phyloP scores from a whole-genome alignment of 2,888 invertebrate genomes.

The Brachyptera risi region DNA sequence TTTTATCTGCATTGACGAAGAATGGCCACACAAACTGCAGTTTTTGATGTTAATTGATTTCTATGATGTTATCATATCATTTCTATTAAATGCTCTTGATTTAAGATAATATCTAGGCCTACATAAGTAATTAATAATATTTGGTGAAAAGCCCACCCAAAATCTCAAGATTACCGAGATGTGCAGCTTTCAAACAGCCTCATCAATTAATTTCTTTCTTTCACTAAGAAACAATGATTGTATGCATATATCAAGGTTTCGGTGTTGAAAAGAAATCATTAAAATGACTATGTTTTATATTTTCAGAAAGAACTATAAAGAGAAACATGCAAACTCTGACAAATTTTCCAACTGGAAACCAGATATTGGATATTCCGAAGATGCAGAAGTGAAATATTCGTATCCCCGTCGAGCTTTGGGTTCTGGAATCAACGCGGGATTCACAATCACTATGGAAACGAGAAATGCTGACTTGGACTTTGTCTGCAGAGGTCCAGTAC shows the following conservation, averaged over 20 bases:
- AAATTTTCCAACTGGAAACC: slow-evolving; percentile 21
- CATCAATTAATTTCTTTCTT: not conserved
- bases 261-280: too few species aligned
- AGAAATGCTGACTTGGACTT: slow-evolving; percentile 61
- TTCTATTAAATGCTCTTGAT: too few species aligned
- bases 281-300: not conserved
- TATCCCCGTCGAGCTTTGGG: slow-evolving; percentile 26
- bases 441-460: slow-evolving; percentile 58
- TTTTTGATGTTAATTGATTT: too few species aligned
- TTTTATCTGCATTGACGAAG: too few species aligned
- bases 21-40: too few species aligned
- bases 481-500: slow-evolving; percentile 66
- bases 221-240: not conserved
- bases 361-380: slow-evolving; percentile 21
- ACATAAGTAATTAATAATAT: too few species aligned
- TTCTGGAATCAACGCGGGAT: slow-evolving; percentile 61
- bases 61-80: too few species aligned
- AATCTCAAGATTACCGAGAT: too few species aligned
- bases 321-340: not conserved
- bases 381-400: slow-evolving; percentile 14
- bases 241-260: not conserved
- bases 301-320: not conserved
- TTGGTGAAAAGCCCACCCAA: too few species aligned
- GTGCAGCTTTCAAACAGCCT: too few species aligned
- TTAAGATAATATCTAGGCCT: too few species aligned